Base-by-base conservation (phyloP, 2,113 vertebrate species). In the Noctilio leporinus region DNA sequence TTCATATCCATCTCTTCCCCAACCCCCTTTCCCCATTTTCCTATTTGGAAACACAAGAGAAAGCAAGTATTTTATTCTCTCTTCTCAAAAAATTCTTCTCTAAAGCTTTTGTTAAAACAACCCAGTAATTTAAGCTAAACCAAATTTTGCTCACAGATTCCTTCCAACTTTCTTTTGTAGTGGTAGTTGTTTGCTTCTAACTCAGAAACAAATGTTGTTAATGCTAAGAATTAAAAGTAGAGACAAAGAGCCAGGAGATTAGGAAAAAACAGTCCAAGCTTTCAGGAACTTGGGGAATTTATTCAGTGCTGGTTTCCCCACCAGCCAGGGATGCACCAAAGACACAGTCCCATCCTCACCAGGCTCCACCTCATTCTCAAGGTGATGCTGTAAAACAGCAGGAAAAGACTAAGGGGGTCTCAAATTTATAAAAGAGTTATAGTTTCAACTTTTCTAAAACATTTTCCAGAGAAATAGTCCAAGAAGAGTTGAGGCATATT, bases 21-120 rank as follows among this genome's bases (percentile, higher is more conserved):
- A 6, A 6, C 6, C 47, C 47, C 47, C 47, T 35, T 55, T 43
- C 43, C 9, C 53, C 62, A 10, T 55, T 83, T 55, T 64, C 8
- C 47, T 55, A 33, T 14, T 53, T 82, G n/a, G 22, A 35, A 80
- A 65, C n/a, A 77, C 40, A 55, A 5, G 30, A 86, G 33, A 95
- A 94, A 70, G 1, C 20, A 73, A 80, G 35, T 14, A 77, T 92
- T 83, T 53, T 59, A 95, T 67, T 81, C 49, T 83, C 22, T 87
- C 49, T 47, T 59, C 28, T 87, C 14, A 65, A 89, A 84, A 59
- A 82, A 73, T 49, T 45, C n/a, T 45, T 55, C 59, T 81, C 57
- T 90, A 65, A 93, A 90, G n/a, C 47, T 69, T 38, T 69, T 83
- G 59, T 94, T 86, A 82, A 55, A 76, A 88, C 43, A 75, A 69